Evolutionary conservation across 2,113 vertebrate genomes (phyloP), one percentile per base, ranked within the genome.

Genomic region (Pteruthius melanotis): DNA sequence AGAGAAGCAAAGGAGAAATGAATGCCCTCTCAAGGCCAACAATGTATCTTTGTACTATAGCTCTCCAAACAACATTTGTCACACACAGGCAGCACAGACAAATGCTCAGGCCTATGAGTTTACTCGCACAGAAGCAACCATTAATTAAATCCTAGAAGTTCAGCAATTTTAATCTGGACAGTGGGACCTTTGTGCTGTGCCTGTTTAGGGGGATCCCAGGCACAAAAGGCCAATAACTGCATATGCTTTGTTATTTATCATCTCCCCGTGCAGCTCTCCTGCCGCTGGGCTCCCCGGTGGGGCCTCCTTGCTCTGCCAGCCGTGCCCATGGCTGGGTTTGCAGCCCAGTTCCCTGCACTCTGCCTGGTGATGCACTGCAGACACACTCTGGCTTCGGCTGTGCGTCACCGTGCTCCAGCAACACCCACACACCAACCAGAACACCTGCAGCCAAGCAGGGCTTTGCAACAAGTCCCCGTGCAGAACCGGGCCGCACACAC

Each of bases 311-410:
- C 45, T 21, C 37, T 5, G 0, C 17, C 33, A 79, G 66, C 63
- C 8, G 0, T 18, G 27, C 13, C 59, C 18, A 3, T 0, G 7
- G 9, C 50, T 39, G 30, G 5, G 11, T 21, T 40, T 61, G 31
- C 31, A 26, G 37, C 26, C 24, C 37, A 22, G 3, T 4, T 31
- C n/a, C 50, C 52, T 21, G 35, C 12, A 31, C 26, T 35, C 44
- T 33, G 16, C 42, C 9, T 16, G 22, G 30, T 15, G 15, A 71
- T 28, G n/a, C 31, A 22, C 21, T 53, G 47, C 54, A 52, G 26
- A 21, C 15, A 20, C 8, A 3, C 13, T 54, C 64, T 53, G 31
- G 11, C n/a, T 87, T 57, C 19, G 13, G 15, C 6, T 23, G 15
- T 2, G 9, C 27, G 17, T 10, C 3, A 0, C 22, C 18, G 7